A percentile compares a stretch with the other conserved stretches of the same genome.
Evolutionary conservation across 2,888 invertebrate species (phyloP).

Genomic region (Mactromeris polynyma): DNA sequence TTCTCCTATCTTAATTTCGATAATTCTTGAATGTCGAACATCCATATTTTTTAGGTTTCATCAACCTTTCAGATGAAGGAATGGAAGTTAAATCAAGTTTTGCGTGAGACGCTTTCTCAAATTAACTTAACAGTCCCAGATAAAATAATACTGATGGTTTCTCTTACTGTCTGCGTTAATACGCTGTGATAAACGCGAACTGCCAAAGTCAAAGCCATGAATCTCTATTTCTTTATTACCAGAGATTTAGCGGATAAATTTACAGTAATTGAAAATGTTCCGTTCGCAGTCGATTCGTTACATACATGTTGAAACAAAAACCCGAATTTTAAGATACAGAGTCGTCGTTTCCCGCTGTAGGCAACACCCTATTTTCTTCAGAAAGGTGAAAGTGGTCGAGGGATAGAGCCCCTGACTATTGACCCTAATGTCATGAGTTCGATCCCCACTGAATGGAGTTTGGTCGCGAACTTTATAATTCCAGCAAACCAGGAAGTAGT

Average conservation of each 20-base stretch:
- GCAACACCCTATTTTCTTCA: too few species aligned
- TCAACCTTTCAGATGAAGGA: neutral
- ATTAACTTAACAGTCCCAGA: slow-evolving; percentile 7
- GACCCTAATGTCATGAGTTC: too few species aligned
- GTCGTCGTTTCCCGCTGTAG: neutral
- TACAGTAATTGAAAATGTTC: slow-evolving; percentile 14
- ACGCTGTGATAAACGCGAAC: neutral
- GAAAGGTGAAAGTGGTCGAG: too few species aligned
- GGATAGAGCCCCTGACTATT: too few species aligned
- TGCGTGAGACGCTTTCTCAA: slow-evolving; percentile 2
- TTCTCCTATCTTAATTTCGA: neutral
- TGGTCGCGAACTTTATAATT: too few species aligned
- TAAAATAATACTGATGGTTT: neutral
- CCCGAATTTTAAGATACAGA: neutral
- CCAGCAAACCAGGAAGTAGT: too few species aligned
- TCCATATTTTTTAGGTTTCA: neutral
- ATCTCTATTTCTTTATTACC: neutral
- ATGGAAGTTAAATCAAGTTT: neutral
- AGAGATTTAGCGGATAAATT: slow-evolving; percentile 12
- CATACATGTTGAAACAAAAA: slow-evolving; percentile 1
- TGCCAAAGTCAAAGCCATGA: neutral
- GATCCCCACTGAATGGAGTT: too few species aligned
- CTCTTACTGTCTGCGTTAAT: neutral
- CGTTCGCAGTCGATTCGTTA: neutral
- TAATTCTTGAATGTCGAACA: neutral